Evolutionary conservation across 2,113 vertebrate species (phyloP), one percentile per base, ranked within the genome.

Genomic region (Rattus rattus): DNA sequence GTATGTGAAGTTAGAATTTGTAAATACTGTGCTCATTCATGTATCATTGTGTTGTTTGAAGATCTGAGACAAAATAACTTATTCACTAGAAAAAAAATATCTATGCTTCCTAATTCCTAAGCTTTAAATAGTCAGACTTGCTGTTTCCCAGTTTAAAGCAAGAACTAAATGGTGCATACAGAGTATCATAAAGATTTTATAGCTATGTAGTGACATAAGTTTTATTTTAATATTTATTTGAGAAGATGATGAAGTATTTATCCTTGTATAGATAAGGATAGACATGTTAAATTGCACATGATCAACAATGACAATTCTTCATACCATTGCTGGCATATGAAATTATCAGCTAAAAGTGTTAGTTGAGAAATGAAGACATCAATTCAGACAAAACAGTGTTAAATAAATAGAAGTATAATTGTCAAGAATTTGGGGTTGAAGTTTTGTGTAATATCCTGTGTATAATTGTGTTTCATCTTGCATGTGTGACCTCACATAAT

Each of bases 181-280:
- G 7, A 88, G 5, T 94, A 5, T 63, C 79, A 72, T 52, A 22
- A 75, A 56, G 2, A 1, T 13, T 88, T 95, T 88, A 90, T 52
- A 90, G 3, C 67, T 20, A 63, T 13, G 24, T 39, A 54, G 19
- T 22, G 72, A 43, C 22, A 6, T 72, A 91, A 49, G 17, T 75
- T 92, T 20, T 39, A 56, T 73, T 96, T 89, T 79, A 33, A 65
- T 63, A 90, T 92, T 70, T 11, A 70, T 80, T 73, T 36, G 43
- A 94, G 63, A 52, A 12, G 0, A 39, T 54, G n/a, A 5, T 52
- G 59, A 85, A 88, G 80, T 91, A 88, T 75, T 88, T 39, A 26
- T 63, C 5, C 13, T 49, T 89, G 16, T 26, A 83, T 24, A 11
- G 2, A 59, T 22, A 79, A 20, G 52, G 6, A 47, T 43, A 65